A percentile compares a stretch with the other conserved stretches of the same genome.
phyloP scores from a whole-genome alignment of 2,113 vertebrate species.

The Cyanoderma ruficeps region DNA sequence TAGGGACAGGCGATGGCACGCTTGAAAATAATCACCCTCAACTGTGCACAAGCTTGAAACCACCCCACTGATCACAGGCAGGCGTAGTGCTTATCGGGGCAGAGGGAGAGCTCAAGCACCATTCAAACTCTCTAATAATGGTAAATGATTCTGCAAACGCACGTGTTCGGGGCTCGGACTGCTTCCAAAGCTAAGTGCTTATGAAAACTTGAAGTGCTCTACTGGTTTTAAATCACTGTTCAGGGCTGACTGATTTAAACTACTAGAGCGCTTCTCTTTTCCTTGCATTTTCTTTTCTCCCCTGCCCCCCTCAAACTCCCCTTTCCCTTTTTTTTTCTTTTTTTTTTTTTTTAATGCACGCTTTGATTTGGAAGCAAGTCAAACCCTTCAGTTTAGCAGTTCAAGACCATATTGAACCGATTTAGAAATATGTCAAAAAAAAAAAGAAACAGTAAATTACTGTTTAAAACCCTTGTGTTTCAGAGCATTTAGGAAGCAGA shows the following conservation, averaged over 20 bases:
- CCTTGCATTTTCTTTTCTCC: neutral
- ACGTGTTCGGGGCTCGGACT: slow-evolving; percentile 23
- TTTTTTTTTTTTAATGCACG: neutral
- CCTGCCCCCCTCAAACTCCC: rapidly evolving
- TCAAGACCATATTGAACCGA: slow-evolving; percentile 55
- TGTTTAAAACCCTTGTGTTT: slow-evolving; percentile 49
- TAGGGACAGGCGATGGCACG: slow-evolving; percentile 29
- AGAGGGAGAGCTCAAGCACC: slow-evolving; percentile 42
- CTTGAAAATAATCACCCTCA: slow-evolving; percentile 48
- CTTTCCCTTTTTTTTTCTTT: too few relatives aligned
- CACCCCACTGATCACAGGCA: neutral
- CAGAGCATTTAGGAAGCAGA: neutral
- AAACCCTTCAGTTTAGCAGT: slow-evolving; percentile 5
- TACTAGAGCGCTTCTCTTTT: slow-evolving; percentile 4
- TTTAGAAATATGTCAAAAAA: slow-evolving; percentile 44
- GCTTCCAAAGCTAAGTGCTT: slow-evolving; percentile 59
- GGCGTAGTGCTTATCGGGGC: slow-evolving; percentile 13
- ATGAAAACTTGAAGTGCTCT: slow-evolving; percentile 57
- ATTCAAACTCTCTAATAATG: slow-evolving; percentile 56
- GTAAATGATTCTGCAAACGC: slow-evolving; percentile 55
- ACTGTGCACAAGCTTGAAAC: slow-evolving; percentile 25
- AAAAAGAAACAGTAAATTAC: slow-evolving; percentile 47
- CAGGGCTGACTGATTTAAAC: slow-evolving; percentile 52
- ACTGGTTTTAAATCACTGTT: slow-evolving; percentile 61
- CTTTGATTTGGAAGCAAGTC: slow-evolving; percentile 53